Percentiles rank a stretch among this genome's conserved stretches.
phyloP scores from a whole-genome alignment of 30 jellyfish, hydroid and myxozoan genomes.

The Turritopsis dohrnii region DNA sequence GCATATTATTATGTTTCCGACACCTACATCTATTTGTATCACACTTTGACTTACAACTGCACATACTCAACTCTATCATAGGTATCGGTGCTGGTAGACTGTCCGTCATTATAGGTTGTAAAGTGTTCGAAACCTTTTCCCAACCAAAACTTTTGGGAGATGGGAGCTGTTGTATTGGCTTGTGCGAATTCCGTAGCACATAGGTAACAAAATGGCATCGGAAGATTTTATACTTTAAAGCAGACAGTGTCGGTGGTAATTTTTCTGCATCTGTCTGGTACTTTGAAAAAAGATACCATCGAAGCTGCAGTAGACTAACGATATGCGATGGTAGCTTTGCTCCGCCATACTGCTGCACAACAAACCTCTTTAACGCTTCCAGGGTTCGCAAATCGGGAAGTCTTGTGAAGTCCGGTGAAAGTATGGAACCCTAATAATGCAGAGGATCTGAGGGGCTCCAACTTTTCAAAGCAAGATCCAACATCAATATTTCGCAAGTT shows the following conservation, averaged over 20 bases:
- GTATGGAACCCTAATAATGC: background rate
- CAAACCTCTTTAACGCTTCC: background rate
- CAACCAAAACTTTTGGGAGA: background rate
- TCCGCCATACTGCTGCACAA: background rate
- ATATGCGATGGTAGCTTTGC: background rate
- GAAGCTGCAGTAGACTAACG: background rate
- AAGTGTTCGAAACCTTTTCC: no score
- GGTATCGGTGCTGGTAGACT: no score
- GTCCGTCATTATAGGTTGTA: no score
- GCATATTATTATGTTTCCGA: no score
- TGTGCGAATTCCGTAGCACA: background rate
- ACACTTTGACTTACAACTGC: no score
- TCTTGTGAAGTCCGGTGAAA: background rate
- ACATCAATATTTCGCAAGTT: background rate
- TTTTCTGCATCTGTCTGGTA: background rate
- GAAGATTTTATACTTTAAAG: background rate
- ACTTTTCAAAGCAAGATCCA: background rate
- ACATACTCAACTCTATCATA: no score
- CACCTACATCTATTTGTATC: no score
- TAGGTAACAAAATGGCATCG: no score
- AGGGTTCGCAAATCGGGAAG: background rate
- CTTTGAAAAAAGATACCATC: background rate
- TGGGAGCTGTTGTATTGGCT: background rate
- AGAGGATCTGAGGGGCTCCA: background rate
- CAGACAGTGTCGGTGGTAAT: background rate